Conservation (phyloP, 1,140 invertebrate genomes). For the Carposina sasakii region DNA sequence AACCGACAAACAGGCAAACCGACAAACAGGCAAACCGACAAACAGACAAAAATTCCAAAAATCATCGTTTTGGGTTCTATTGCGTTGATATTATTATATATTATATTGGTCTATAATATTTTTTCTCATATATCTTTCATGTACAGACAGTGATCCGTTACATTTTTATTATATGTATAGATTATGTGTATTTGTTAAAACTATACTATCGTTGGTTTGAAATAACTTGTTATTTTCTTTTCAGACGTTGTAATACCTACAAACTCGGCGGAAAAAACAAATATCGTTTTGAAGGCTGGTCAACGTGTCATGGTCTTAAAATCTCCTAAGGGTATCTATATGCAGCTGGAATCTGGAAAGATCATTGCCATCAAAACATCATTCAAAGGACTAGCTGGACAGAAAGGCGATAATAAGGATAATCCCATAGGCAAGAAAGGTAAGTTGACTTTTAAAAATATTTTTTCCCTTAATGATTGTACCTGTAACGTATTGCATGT, state of each 20-base stretch:
- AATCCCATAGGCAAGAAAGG: constrained; percentile 61
- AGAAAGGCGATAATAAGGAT: constrained; percentile 76
- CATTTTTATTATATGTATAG: no score
- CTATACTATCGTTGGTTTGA: no score
- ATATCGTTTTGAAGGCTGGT: constrained; percentile 91
- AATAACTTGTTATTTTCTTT: constrained; percentile 17
- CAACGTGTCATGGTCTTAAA: constrained; percentile 95
- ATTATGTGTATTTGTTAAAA: no score
- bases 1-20: no score
- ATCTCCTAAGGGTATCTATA: constrained; percentile 95
- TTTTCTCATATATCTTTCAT: no score
- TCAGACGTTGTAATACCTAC: constrained; percentile 94
- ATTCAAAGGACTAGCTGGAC: constrained; percentile 76
- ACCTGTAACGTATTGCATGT: background rate
- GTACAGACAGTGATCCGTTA: no score
- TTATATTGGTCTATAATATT: no score
- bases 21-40: no score
- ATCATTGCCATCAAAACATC: constrained; percentile 94
- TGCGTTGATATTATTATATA: no score
- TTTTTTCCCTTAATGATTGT: background rate
- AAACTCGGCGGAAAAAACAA: constrained; percentile 88
- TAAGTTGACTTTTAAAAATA: constrained; percentile 19
- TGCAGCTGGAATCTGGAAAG: constrained; percentile 95
- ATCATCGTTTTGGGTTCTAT: no score
- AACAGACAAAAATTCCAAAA: no score